Conservation (phyloP, 2,113 vertebrate genomes). For the Guaruba guarouba region DNA sequence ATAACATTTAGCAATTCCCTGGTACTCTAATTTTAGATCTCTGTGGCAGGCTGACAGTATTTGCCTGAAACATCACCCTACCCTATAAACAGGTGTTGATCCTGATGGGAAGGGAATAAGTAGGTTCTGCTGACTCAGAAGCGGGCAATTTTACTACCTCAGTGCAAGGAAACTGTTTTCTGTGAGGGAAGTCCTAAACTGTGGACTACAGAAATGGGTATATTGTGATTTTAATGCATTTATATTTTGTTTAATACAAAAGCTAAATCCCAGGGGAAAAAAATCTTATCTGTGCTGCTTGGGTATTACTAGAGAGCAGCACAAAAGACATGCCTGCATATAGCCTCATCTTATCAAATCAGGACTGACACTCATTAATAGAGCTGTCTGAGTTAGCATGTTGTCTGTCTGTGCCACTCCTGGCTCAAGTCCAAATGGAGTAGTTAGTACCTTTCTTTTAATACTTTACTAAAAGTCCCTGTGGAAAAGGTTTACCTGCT, state of each 20-base stretch:
- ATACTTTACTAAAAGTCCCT: background rate
- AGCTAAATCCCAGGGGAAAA: background rate
- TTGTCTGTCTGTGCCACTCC: background rate
- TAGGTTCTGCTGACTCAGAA: constrained; percentile 66
- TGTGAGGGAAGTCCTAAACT: background rate
- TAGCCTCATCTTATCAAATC: background rate
- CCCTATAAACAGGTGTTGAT: constrained; percentile 58
- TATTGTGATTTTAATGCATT: background rate
- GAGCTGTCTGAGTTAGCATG: background rate
- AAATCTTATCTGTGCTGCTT: background rate
- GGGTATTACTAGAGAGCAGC: background rate
- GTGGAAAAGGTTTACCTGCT: background rate
- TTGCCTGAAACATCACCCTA: constrained; percentile 46
- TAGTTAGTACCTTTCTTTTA: background rate
- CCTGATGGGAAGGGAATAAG: constrained; percentile 55
- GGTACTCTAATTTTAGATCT: constrained; percentile 57
- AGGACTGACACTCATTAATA: background rate
- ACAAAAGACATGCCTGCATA: background rate
- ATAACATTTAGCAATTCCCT: constrained; percentile 64
- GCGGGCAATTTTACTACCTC: constrained; percentile 24
- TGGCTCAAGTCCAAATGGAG: background rate
- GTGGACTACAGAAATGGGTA: background rate
- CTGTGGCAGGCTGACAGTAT: constrained; percentile 37
- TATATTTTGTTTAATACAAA: background rate
- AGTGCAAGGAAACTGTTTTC: background rate